Evolutionary conservation across 2,888 invertebrate species (phyloP).

Genomic region (Thymelicus lineola): DNA sequence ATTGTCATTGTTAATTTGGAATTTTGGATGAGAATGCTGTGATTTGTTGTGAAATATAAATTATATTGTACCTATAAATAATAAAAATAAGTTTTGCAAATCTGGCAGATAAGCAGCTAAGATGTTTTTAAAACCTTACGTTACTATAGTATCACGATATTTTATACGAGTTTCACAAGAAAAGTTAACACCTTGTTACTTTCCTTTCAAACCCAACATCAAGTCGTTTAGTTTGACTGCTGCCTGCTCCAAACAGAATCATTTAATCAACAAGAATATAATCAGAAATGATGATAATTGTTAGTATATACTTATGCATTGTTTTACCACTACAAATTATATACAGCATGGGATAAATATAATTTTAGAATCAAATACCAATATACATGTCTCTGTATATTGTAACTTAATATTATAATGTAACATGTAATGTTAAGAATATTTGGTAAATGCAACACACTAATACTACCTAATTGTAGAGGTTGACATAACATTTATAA

Average conservation of each 20-base stretch:
- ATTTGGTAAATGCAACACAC: no score
- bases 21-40: no score
- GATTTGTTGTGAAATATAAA: no score
- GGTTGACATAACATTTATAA: no score
- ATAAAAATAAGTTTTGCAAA: no score
- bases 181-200: background rate
- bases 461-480: no score
- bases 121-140: slow-evolving; percentile 6
- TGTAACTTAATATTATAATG: no score
- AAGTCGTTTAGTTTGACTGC: background rate
- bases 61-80: no score
- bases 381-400: no score
- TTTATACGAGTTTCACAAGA: slow-evolving; percentile 20
- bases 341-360: background rate
- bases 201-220: background rate
- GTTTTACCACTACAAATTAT: background rate
- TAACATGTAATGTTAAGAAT: no score
- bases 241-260: background rate
- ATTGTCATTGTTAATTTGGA: no score
- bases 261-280: background rate
- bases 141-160: slow-evolving; percentile 1
- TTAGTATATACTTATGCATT: background rate
- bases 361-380: no score
- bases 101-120: background rate
- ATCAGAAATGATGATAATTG: background rate